phyloP scores from a whole-genome alignment of 2,888 invertebrate genomes.

The Idaea aversata region DNA sequence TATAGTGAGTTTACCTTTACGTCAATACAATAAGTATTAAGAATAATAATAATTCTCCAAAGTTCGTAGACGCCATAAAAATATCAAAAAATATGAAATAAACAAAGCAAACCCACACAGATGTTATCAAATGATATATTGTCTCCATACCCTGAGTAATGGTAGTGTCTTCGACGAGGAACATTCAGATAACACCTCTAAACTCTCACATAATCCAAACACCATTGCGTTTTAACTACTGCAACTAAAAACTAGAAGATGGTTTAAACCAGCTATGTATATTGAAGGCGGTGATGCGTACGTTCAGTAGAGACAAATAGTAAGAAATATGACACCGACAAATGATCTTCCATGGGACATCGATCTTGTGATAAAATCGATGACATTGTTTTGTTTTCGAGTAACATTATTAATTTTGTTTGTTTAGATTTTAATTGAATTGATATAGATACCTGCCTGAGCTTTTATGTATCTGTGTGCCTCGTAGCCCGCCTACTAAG shows the following conservation, averaged over 20 bases:
- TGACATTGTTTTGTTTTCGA: slow-evolving; percentile 19
- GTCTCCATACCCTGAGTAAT: slow-evolving; percentile 44
- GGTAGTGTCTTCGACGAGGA: slow-evolving; percentile 30
- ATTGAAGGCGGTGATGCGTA: background rate
- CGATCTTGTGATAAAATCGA: slow-evolving; percentile 30
- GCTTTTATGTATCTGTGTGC: too few relatives aligned
- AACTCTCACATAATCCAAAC: background rate
- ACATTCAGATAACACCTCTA: slow-evolving; percentile 17
- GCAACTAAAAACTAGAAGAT: background rate
- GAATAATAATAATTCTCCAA: background rate
- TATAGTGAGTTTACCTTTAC: too few relatives aligned
- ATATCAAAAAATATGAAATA: background rate
- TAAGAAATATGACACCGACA: slow-evolving; percentile 29
- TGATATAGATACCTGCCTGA: background rate
- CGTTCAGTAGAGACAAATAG: slow-evolving; percentile 5
- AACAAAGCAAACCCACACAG: slow-evolving; percentile 29
- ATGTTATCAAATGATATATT: slow-evolving; percentile 49
- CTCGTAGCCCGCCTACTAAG: too few relatives aligned
- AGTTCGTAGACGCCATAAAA: background rate
- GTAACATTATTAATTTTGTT: slow-evolving; percentile 4
- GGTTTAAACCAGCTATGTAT: background rate
- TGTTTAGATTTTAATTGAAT: background rate
- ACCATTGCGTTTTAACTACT: background rate
- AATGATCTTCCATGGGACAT: slow-evolving; percentile 25
- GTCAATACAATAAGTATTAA: background rate